Evolutionary conservation across 2,888 invertebrate species (phyloP).

Genomic region (Cheilosia vulpina): DNA sequence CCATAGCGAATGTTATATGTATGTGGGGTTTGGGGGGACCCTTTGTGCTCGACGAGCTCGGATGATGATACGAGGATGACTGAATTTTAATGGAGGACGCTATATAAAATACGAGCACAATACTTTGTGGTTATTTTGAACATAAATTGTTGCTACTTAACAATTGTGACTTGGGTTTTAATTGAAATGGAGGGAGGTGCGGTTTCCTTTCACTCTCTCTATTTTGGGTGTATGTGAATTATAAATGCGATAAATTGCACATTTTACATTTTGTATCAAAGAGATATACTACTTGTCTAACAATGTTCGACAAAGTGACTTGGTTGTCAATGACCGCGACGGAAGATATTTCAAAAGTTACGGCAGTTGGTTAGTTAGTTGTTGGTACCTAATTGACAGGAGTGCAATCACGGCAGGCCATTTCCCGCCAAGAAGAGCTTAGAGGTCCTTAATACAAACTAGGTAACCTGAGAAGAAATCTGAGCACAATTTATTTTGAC

Average conservation of each 20-base stretch:
- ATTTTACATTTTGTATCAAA: neutral
- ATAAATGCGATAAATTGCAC: neutral
- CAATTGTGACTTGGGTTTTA: conserved; percentile 41
- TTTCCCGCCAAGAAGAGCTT: too few relatives aligned
- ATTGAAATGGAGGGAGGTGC: conserved; percentile 26
- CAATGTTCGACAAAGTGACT: too few relatives aligned
- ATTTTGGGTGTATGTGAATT: neutral
- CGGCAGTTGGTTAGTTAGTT: too few relatives aligned
- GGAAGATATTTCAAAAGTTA: too few relatives aligned
- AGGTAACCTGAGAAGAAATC: too few relatives aligned
- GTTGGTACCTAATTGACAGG: too few relatives aligned
- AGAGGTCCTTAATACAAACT: too few relatives aligned
- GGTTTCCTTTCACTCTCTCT: neutral
- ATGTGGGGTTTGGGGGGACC: conserved; percentile 9
- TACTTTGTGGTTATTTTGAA: conserved; percentile 68
- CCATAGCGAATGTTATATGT: neutral
- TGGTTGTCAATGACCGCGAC: too few relatives aligned
- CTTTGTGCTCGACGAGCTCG: conserved; percentile 6
- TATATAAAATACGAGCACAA: conserved; percentile 50
- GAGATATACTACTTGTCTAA: too few relatives aligned
- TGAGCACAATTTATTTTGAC: too few relatives aligned
- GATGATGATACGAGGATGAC: conserved; percentile 56
- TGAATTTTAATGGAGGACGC: conserved; percentile 61
- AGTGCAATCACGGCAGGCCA: too few relatives aligned
- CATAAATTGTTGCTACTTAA: conserved; percentile 60